Base-by-base conservation (phyloP, 2,113 vertebrate species). In the Entomyzon cyanotis region DNA sequence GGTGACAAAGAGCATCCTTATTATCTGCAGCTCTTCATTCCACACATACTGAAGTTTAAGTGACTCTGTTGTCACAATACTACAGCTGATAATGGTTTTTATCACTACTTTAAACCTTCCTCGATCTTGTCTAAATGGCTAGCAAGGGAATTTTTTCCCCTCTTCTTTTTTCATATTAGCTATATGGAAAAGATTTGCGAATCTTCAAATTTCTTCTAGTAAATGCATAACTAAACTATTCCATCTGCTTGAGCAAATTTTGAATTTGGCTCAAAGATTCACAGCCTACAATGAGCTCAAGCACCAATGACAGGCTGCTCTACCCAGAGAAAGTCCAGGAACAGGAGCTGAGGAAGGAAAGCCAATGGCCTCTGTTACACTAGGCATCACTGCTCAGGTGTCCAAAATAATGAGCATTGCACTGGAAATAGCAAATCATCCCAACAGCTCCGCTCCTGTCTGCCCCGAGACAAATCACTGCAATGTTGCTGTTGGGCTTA, bases 1-100 rank as follows among this genome's bases (percentile, higher is more conserved):
- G 53, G 47, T 80, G 63, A 79, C 84, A 97, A 78, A 85, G 78
- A 89, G 80, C 81, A 90, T 74, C 47, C 64, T 84, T 92, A 82
- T 52, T 62, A 44, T 15, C 46, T 62, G 73, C 74, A 77, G 60
- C 13, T 84, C 91, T 92, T 91, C 49, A 75, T 77, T 90, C 28
- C 39, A 49, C 41, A 58, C 64, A 77, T 23, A 49, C 31, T 27
- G 78, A 74, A 73, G 25, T 74, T 93, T 86, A 95, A 93, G 74
- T 49, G 65, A 56, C 11, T 30, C 28, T 31, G 42, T 49, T 87
- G 41, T 78, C 64, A 44, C 84, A 86, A 84, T 62, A 56, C 13
- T 81, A 20, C 39, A 84, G 80, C 55, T 74, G 41, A 37, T 55
- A 81, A 60, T 59, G 19, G 15, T 1, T 63, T 84, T 63, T 71